Evolutionary conservation across 2,888 invertebrate species (phyloP).

Genomic region (Eurytoma adleriae): DNA sequence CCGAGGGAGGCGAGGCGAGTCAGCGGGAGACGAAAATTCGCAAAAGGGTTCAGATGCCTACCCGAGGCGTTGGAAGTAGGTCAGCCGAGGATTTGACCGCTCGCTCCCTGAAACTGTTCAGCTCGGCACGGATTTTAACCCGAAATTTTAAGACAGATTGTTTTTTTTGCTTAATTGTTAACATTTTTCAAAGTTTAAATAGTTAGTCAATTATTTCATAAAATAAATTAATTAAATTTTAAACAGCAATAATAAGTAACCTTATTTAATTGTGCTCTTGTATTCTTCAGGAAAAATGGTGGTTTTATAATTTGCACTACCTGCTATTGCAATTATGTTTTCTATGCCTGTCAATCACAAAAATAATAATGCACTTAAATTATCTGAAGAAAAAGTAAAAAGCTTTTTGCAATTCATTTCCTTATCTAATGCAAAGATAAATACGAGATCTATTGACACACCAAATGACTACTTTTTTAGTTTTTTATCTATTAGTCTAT

Average conservation of each 20-base stretch:
- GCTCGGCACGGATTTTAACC: neutral
- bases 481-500: conserved; percentile 19
- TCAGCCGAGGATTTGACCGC: conserved; percentile 28
- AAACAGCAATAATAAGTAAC: too few species aligned
- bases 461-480: neutral
- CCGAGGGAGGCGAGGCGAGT: conserved; percentile 4
- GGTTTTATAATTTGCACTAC: neutral
- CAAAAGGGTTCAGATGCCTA: conserved; percentile 25
- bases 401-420: too few species aligned
- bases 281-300: too few species aligned
- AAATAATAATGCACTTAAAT: conserved; percentile 7
- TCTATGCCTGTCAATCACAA: neutral
- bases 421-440: conserved; percentile 12
- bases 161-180: neutral
- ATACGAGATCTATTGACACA: neutral
- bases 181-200: neutral
- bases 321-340: neutral
- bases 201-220: too few species aligned
- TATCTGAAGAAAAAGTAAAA: neutral
- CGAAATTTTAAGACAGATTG: neutral
- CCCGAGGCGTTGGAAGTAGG: conserved; percentile 28
- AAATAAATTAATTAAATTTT: too few species aligned
- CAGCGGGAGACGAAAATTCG: conserved; percentile 33
- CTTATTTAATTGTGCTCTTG: too few species aligned
- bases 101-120: neutral